These are phyloP conservation scores for Graphium colonna DNA, from an alignment of 2,888 invertebrate genomes.

Conservation along the genomic window DNA sequence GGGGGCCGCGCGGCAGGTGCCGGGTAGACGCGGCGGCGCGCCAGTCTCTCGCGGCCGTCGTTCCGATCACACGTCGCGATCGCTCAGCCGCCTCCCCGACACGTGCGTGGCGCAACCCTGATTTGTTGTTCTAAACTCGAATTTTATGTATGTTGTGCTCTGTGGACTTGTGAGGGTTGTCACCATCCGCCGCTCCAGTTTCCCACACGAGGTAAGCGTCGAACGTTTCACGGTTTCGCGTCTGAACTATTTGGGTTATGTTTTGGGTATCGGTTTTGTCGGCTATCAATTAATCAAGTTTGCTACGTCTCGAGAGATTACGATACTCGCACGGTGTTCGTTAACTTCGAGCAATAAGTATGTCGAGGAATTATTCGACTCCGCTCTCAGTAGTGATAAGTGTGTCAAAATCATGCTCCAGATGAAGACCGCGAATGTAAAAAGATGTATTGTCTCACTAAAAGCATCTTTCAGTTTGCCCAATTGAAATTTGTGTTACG, in stretches of 20 bases:
- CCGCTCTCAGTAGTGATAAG: slow-evolving; percentile 13
- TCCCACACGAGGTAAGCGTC: slow-evolving; percentile 23
- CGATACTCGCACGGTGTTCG: slow-evolving; percentile 28
- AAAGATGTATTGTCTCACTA: neutral
- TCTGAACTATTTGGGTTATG: slow-evolving; percentile 44
- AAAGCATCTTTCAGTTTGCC: slow-evolving; percentile 6
- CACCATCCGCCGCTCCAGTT: slow-evolving; percentile 37
- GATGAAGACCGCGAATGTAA: neutral
- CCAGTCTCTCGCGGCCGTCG: slow-evolving; percentile 70
- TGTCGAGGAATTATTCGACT: slow-evolving; percentile 45
- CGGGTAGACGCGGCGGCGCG: slow-evolving; percentile 71
- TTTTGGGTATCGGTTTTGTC: slow-evolving; percentile 52
- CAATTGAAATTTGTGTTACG: slow-evolving; percentile 32
- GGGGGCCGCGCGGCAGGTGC: slow-evolving; percentile 69
- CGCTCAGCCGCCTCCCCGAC: slow-evolving; percentile 48
- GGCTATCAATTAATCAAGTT: slow-evolving; percentile 11
- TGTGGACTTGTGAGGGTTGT: slow-evolving; percentile 49
- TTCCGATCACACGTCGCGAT: slow-evolving; percentile 61
- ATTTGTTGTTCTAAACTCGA: slow-evolving; percentile 58
- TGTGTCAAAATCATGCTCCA: slow-evolving; percentile 24
- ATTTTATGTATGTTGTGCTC: slow-evolving; percentile 46
- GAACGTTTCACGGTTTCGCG: slow-evolving; percentile 4
- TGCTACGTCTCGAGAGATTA: slow-evolving; percentile 14
- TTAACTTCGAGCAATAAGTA: slow-evolving; percentile 36
- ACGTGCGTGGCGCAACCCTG: slow-evolving; percentile 74